Evolutionary conservation across 2,888 invertebrate genomes (phyloP), one percentile per base, ranked within the genome.

Genomic region (Ganaspis brasiliensis): DNA sequence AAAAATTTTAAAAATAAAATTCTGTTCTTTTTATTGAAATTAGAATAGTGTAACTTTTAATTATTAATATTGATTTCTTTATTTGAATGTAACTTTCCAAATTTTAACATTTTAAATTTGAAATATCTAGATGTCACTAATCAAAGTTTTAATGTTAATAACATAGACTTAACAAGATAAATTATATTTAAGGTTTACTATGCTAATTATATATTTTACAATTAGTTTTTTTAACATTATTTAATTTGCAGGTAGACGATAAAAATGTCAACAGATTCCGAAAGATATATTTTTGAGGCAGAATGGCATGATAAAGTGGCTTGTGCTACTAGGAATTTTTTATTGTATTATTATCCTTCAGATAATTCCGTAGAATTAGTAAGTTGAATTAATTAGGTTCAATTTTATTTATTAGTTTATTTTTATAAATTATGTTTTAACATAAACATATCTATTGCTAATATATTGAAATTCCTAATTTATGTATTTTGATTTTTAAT

Each of bases 301-400:
- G 97, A 98, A 92, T 98, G 97, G 97, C 97, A 95, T 88, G 98
- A 98, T 89, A 94, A 95, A 83, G 95, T 96, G 86, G 95, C 97
- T 0, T 94, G 94, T 55, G 93, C 96, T 16, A 92, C 95, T 24
- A 95, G 96, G 85, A 94, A 94, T 80, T 98, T 97, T 90, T 93
- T 95, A 86, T 92, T 98, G 67, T 95, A 95, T 85, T 98, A 94
- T 89, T 97, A 95, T 90, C 95, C 95, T 1, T 93, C 92, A 70
- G 97, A 98, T 89, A 94, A 94, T 84, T 95, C 96, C 0, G 91
- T 98, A 35, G 98, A 98, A 93, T 94, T 98, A 92, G 95, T 95
- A 92, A 91, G 92, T 89, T 52, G 67, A n/a, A 31, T 75, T 70
- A 63, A 77, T 57, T 24, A n/a, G 6, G 57, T 16, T 26, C 12